Evolutionary conservation across 2,797 vertebrate genomes (phyloP).

Genomic region (Harpagifer antarcticus): DNA sequence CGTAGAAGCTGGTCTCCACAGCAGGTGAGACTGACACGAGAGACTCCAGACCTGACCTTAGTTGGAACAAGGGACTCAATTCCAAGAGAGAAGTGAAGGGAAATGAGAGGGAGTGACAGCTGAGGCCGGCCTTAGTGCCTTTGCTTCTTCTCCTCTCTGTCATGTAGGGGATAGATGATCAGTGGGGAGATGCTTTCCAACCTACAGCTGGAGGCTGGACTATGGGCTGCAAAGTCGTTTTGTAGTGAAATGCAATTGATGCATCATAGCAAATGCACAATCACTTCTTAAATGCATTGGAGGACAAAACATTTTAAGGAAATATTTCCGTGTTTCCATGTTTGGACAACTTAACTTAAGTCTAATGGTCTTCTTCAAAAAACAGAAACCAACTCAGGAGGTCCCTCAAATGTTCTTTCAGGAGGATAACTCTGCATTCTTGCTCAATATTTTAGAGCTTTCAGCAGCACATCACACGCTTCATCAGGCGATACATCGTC

Average conservation of each 20-base stretch:
- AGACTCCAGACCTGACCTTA: constrained; percentile 54
- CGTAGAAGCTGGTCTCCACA: constrained; percentile 42
- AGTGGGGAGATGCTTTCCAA: constrained; percentile 8
- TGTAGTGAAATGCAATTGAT: neutral
- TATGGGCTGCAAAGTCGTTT: neutral
- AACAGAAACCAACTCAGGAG: neutral
- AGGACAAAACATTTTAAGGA: neutral
- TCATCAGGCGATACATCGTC: too few relatives aligned
- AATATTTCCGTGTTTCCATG: neutral
- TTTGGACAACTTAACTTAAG: neutral
- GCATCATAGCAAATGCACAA: neutral
- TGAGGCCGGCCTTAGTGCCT: constrained; percentile 31
- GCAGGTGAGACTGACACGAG: constrained; percentile 58
- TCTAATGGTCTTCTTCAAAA: neutral
- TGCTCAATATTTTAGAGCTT: neutral
- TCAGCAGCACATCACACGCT: too few relatives aligned
- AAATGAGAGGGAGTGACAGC: constrained; percentile 50
- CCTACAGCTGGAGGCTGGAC: neutral
- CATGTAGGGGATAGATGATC: constrained; percentile 18
- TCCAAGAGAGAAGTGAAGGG: constrained; percentile 48
- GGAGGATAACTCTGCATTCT: too few relatives aligned
- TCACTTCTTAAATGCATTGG: neutral
- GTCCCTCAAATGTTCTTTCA: too few relatives aligned
- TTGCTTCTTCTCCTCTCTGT: constrained; percentile 21
- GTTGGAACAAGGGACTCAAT: constrained; percentile 46